A percentile compares a stretch with the other conserved stretches of the same genome.
Conservation (phyloP, 1,140 invertebrate genomes). For the Vanessa atalanta region DNA sequence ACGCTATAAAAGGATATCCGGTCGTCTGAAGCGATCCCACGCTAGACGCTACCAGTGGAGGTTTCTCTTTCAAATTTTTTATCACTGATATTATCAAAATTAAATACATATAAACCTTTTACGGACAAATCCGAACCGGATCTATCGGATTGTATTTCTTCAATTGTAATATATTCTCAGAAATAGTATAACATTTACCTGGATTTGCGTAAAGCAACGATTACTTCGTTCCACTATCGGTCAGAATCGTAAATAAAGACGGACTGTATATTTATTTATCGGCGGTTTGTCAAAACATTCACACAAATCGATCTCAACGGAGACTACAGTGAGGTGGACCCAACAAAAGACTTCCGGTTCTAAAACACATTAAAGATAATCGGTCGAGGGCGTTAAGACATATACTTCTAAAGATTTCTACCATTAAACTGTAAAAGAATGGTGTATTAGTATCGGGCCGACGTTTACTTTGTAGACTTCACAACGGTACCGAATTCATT, state of each 20-base stretch:
- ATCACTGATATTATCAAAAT: constrained; percentile 50
- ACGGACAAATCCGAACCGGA: constrained; percentile 46
- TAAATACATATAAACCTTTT: constrained; percentile 46
- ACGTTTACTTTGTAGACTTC: constrained; percentile 13
- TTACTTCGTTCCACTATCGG: constrained; percentile 36
- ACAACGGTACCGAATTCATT: constrained; percentile 22
- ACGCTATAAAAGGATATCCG: constrained; percentile 44
- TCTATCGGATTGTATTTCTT: constrained; percentile 38
- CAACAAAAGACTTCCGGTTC: constrained; percentile 48
- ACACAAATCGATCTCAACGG: constrained; percentile 51
- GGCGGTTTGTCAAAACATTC: constrained; percentile 59
- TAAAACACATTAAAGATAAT: constrained; percentile 38
- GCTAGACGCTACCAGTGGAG: constrained; percentile 27
- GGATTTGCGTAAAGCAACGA: constrained; percentile 43
- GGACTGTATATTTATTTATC: constrained; percentile 51
- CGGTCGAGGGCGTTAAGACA: neutral
- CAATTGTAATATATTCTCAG: constrained; percentile 42
- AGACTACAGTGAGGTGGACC: constrained; percentile 24
- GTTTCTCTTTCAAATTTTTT: constrained; percentile 40
- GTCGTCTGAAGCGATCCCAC: constrained; percentile 38
- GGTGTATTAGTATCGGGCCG: constrained; percentile 40
- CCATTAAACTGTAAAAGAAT: neutral
- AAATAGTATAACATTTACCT: constrained; percentile 42
- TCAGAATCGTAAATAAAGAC: constrained; percentile 47
- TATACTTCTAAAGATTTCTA: neutral